These are phyloP conservation scores for Tadarida brasiliensis DNA, from an alignment of 2,797 vertebrate genomes.

Conservation along the genomic window DNA sequence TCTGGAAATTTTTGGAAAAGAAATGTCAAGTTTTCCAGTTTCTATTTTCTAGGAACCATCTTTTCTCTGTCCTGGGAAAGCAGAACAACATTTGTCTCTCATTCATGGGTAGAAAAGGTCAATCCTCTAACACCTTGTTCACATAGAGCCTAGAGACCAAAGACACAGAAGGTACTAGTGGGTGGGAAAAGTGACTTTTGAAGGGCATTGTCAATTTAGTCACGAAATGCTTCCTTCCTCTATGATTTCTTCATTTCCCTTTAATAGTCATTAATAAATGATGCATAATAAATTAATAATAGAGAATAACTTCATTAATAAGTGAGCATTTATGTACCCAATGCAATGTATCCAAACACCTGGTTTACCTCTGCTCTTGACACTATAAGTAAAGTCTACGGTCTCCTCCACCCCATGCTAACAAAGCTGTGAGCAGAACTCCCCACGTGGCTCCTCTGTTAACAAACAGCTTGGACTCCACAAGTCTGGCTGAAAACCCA, in stretches of 20 bases:
- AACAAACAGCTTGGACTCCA: neutral
- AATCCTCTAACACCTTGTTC: neutral
- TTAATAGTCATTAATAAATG: neutral
- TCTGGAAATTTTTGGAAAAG: neutral
- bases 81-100: neutral
- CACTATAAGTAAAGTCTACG: neutral
- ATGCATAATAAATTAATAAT: neutral
- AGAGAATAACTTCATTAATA: neutral
- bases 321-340: neutral
- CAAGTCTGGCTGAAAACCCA: neutral
- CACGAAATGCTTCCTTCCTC: neutral
- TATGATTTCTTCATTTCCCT: neutral
- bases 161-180: neutral
- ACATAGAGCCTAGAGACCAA: neutral
- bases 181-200: neutral
- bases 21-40: neutral
- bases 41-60: neutral
- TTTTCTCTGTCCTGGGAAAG: slow-evolving; percentile 11
- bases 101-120: neutral
- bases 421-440: neutral
- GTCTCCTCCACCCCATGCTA: neutral
- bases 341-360: neutral
- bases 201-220: neutral
- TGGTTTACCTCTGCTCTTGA: neutral
- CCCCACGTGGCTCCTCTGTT: neutral